Base-by-base conservation (phyloP, 1,140 invertebrate species). In the Drosophila nigromelanica region DNA sequence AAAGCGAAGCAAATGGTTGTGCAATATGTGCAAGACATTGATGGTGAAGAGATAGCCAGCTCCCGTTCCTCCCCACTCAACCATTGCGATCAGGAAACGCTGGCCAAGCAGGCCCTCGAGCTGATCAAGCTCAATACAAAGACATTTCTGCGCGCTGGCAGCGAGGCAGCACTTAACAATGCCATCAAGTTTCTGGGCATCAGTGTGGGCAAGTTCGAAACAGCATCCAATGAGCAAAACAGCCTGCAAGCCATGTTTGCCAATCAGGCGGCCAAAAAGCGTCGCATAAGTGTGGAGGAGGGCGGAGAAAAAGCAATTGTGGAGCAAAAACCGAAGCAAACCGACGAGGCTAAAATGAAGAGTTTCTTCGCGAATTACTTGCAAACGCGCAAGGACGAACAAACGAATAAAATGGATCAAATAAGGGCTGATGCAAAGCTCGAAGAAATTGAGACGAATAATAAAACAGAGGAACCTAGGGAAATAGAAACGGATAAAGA, bases 151-250 rank as follows among this genome's bases (percentile, higher is more conserved):
- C 76, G 83, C n/a, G 10, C 80, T 4, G 85, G 89, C 10, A 82
- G 76, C 40, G 76, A 93, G 27, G 87, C 91, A 47, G 92, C 80
- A 30, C 78, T 94, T 3, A 92, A 94, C 73, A 93, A 93, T 63
- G 93, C 94, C 1, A 94, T 97, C 14, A 94, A 94, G 62, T 95
- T 94, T 90, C 91, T 97, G 7, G 95, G 96, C 5, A 92, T 97
- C 3, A 96, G 95, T 73, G 96, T 95, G 15, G 94, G 95, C 2
- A 97, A 97, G 92, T 98, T 98, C 93, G 93, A 95, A 71, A 91
- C 91, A 27, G 76, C 81, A 27, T 92, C 93, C 7, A 90, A 87
- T 45, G 94, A 94, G 73, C 94, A 94, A 76, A 94, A 92, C 14
- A 93, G 80, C 10, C 56, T 92, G 6, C 87, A 90, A 47, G 61